Base-by-base conservation (phyloP, 2,797 vertebrate species). In the Sarcophilus harrisii region DNA sequence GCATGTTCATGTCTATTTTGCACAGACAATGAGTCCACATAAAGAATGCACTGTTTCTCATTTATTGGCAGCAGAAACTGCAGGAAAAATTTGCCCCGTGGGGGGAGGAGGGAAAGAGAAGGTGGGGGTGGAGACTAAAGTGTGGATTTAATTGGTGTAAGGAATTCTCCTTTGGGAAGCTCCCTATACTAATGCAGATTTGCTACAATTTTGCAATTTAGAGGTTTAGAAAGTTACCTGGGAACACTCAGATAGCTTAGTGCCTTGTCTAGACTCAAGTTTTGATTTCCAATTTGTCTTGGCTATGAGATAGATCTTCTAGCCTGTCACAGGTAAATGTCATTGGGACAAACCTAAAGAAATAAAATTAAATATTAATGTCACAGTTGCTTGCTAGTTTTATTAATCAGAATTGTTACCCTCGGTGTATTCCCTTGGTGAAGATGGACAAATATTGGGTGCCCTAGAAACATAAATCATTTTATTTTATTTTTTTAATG, bases 391-490 rank as follows among this genome's bases (percentile, higher is more conserved):
- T 81, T 81, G 49, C 1, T 21, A 58, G 18, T 87, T 27, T 38
- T 66, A 60, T 95, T 73, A 5, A 59, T 96, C 81, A 90, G 45
- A 73, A 38, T 30, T 12, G 1, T 92, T 60, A 24, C 24, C 21
- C 57, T 95, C 91, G 5, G 54, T 66, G 30, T 96, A 90, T 55
- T 95, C 45, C 81, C 24, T 96, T 92, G 14, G 32, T 91, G 66
- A 81, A 81, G n/a, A 10, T 93, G 16, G 49, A 59, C 54, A 38
- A 60, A 62, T 45, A 1, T 91, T 5, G 73, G 55, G 95, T 94
- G 54, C 55, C 0, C 90, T 96, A 54, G 60, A 5, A 45, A 24
- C 38, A 94, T 18, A 28, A 10, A 54, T 90, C 54, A 92, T 94
- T 97, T 81, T 45, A 38, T 2, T 93, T 92, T 52, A 4, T 52